These are phyloP conservation scores for Drosophila buzzatii DNA, from an alignment of 2,888 invertebrate genomes.

Conservation along the genomic window DNA sequence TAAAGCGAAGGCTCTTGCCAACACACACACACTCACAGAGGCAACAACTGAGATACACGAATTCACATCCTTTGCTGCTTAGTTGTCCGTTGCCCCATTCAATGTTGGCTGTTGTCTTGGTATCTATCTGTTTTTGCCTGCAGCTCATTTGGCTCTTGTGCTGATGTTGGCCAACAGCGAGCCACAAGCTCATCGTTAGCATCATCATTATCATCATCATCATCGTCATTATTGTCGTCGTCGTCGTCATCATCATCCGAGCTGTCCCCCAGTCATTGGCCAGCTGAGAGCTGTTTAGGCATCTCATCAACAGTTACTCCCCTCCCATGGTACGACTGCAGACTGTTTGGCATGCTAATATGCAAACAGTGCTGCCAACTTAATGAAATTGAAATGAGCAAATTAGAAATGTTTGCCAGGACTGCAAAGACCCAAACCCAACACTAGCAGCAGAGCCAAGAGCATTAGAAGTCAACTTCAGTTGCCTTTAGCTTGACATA, in stretches of 20 bases:
- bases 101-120: conserved; percentile 41
- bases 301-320: conserved; percentile 60
- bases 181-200: conserved; percentile 56
- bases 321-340: background rate
- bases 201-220: conserved; percentile 24
- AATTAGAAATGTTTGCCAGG: conserved; percentile 62
- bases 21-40: conserved; percentile 18
- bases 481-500: background rate
- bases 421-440: background rate
- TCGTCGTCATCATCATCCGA: conserved; percentile 30
- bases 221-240: conserved; percentile 11
- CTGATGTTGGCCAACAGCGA: conserved; percentile 63
- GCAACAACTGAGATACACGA: conserved; percentile 13
- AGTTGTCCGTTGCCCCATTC: conserved; percentile 42
- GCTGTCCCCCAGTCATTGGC: conserved; percentile 34
- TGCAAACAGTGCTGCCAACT: conserved; percentile 78
- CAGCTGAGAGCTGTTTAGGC: conserved; percentile 73
- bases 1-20: conserved; percentile 45
- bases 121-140: conserved; percentile 73
- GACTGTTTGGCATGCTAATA: conserved; percentile 75
- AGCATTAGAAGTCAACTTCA: background rate
- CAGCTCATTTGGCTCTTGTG: conserved; percentile 68
- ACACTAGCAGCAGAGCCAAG: background rate
- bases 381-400: conserved; percentile 80
- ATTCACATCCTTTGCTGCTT: conserved; percentile 51